A percentile compares a stretch with the other conserved stretches of the same genome.
phyloP scores from a whole-genome alignment of 2,888 invertebrate species.

The Koerneria pararmatus region DNA sequence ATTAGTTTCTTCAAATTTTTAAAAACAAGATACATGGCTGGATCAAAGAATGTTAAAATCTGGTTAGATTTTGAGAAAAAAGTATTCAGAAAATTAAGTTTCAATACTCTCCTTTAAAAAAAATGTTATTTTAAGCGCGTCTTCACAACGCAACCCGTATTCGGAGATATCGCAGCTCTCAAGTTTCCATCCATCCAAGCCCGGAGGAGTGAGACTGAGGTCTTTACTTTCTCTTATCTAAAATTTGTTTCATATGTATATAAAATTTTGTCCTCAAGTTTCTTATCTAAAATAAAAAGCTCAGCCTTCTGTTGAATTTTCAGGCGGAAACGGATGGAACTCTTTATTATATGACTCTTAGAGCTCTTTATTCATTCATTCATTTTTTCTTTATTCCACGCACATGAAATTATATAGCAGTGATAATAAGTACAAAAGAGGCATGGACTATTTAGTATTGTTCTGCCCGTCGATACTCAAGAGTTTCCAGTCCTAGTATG shows the following conservation, averaged over 20 bases:
- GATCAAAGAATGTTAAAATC: neutral
- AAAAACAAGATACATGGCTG: neutral
- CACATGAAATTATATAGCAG: no score
- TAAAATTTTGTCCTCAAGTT: neutral
- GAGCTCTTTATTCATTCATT: no score
- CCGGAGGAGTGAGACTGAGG: constrained; percentile 9
- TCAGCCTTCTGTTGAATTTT: no score
- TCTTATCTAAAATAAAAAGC: no score
- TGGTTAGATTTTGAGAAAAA: neutral
- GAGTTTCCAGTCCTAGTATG: no score
- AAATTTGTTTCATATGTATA: neutral
- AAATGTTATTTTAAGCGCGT: no score
- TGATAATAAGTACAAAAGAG: no score
- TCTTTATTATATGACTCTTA: neutral
- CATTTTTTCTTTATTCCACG: no score
- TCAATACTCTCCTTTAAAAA: no score
- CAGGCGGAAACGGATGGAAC: neutral
- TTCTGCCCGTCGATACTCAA: no score
- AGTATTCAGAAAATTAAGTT: neutral
- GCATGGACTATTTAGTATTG: no score
- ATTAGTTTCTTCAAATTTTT: neutral
- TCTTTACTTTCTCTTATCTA: neutral
- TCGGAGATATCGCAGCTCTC: constrained; percentile 18
- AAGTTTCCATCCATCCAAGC: constrained; percentile 21
- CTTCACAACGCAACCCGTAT: constrained; percentile 14